Evolutionary conservation across 2,113 vertebrate species (phyloP).

Genomic region (Oriolus oriolus): DNA sequence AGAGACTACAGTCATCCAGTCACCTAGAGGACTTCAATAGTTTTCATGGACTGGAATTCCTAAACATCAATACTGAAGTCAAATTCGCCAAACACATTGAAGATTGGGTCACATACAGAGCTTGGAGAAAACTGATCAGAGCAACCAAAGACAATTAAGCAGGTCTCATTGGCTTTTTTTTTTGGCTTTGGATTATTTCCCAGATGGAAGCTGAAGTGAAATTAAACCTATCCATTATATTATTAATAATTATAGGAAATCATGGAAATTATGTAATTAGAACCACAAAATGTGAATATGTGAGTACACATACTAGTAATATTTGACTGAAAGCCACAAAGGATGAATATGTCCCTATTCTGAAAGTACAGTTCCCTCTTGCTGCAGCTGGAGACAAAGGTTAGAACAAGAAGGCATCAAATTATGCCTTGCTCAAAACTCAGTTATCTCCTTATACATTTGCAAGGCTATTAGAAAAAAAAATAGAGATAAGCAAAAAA

Average conservation of each 20-base stretch:
- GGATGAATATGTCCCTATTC: not conserved
- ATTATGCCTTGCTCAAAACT: not conserved
- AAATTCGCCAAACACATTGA: not conserved
- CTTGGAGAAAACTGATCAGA: not conserved
- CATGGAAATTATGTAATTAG: not conserved
- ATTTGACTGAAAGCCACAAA: not conserved
- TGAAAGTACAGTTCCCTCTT: not conserved
- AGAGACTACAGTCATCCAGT: not conserved
- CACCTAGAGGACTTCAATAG: not conserved
- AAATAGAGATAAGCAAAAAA: not conserved
- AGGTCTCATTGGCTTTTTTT: not conserved
- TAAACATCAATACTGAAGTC: not conserved
- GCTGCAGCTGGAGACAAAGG: not conserved
- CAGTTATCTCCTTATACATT: not conserved
- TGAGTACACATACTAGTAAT: not conserved
- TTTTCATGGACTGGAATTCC: not conserved
- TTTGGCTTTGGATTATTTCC: not conserved
- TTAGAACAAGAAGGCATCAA: not conserved
- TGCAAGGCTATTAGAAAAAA: not conserved
- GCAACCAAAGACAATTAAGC: not conserved
- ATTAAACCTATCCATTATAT: not conserved
- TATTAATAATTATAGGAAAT: not conserved
- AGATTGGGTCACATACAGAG: not conserved
- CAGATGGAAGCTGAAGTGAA: not conserved
- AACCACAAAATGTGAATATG: not conserved